A percentile compares a stretch with the other conserved stretches of the same genome.
phyloP scores from a whole-genome alignment of 2,888 invertebrate species.

The Hydropsyche betteni region DNA sequence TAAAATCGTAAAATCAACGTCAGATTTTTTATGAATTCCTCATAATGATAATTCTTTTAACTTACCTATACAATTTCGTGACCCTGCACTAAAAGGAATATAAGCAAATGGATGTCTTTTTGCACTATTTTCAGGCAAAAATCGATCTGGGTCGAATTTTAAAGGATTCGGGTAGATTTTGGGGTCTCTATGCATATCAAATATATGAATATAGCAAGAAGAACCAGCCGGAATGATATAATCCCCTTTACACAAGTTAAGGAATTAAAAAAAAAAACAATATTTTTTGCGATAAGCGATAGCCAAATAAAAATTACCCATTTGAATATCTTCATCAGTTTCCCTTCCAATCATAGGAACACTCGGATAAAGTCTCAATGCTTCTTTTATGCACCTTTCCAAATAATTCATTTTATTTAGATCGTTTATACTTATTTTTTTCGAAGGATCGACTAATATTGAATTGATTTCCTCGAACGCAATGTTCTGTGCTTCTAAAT shows the following conservation, averaged over 20 bases:
- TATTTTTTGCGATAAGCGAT: neutral
- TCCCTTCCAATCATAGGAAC: conserved; percentile 72
- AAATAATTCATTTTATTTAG: conserved; percentile 72
- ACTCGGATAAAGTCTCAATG: conserved; percentile 72
- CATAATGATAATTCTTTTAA: neutral
- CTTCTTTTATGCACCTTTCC: conserved; percentile 76
- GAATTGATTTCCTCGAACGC: conserved; percentile 63
- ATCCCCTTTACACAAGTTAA: conserved; percentile 53
- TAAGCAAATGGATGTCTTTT: conserved; percentile 70
- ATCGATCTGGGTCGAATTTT: conserved; percentile 75
- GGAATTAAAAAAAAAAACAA: neutral
- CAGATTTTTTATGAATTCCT: neutral
- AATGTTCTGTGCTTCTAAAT: conserved; percentile 59
- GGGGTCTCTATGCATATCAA: no score
- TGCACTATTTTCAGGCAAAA: conserved; percentile 67
- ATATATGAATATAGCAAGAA: conserved; percentile 54
- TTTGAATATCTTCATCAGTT: conserved; percentile 65
- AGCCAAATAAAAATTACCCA: conserved; percentile 62
- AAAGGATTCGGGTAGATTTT: conserved; percentile 72
- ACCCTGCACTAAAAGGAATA: conserved; percentile 74
- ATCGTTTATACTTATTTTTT: conserved; percentile 65
- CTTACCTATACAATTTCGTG: conserved; percentile 73
- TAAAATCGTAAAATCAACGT: conserved; percentile 53
- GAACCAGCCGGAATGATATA: conserved; percentile 54
- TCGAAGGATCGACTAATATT: conserved; percentile 60